These are phyloP conservation scores for Atractosteus spatula DNA, from an alignment of 2,113 vertebrate genomes.

Conservation along the genomic window DNA sequence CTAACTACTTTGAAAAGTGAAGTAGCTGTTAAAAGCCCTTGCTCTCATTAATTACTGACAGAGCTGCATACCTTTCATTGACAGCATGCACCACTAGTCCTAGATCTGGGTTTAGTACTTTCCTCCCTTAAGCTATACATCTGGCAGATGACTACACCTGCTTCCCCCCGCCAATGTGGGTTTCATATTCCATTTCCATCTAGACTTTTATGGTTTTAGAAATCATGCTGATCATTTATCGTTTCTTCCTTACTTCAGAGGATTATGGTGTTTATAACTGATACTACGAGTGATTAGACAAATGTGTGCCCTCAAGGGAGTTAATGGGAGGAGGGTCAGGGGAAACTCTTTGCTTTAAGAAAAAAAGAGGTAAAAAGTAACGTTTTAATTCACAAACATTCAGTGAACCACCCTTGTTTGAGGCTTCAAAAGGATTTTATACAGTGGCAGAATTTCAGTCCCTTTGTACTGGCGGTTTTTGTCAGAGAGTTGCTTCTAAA, in stretches of 20 bases:
- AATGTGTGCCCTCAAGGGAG: conserved; percentile 45
- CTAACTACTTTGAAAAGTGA: conserved; percentile 7
- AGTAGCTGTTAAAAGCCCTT: conserved; percentile 5
- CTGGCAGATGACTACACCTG: conserved; percentile 32
- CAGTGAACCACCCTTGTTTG: conserved; percentile 49
- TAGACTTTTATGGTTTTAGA: conserved; percentile 13
- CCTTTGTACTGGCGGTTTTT: conserved; percentile 71
- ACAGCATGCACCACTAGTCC: conserved; percentile 5
- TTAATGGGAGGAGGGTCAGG: neutral
- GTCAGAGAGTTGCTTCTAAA: conserved; percentile 64
- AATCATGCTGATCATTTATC: conserved; percentile 22
- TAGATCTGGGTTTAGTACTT: fast-evolving
- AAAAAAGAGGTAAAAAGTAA: conserved; percentile 33
- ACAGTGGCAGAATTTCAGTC: conserved; percentile 56
- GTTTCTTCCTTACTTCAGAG: conserved; percentile 47
- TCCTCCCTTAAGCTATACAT: conserved; percentile 25
- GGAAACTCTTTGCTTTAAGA: conserved; percentile 41
- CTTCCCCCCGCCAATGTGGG: conserved; percentile 10
- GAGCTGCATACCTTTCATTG: neutral
- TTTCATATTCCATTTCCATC: conserved; percentile 23
- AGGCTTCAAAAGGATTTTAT: conserved; percentile 51
- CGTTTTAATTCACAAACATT: conserved; percentile 48
- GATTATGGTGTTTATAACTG: conserved; percentile 33
- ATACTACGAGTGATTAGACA: conserved; percentile 43
- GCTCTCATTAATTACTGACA: conserved; percentile 11